phyloP scores from a whole-genome alignment of 2,113 vertebrate genomes.

The Pangasianodon gigas region DNA sequence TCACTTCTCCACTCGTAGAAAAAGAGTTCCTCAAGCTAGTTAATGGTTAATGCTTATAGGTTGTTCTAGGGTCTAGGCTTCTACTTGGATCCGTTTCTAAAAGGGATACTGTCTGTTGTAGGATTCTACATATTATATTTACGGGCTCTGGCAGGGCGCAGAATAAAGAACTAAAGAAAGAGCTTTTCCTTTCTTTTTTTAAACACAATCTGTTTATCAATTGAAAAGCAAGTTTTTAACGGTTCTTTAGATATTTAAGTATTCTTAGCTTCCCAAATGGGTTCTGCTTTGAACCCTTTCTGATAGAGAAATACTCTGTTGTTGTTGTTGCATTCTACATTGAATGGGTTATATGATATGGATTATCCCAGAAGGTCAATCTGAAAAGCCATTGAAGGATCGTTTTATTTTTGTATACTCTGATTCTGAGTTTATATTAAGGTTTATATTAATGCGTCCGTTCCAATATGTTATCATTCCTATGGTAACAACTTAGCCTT shows the following conservation, averaged over 20 bases:
- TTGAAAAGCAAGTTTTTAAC: not conserved
- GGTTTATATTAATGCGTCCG: too few species aligned
- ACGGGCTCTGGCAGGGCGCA: not conserved
- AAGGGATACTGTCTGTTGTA: not conserved
- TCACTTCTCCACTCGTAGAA: not conserved
- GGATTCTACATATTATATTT: not conserved
- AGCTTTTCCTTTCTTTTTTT: too few species aligned
- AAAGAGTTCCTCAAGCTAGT: not conserved
- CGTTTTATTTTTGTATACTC: not conserved
- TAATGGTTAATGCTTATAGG: not conserved
- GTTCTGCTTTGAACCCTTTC: not conserved
- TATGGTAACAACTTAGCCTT: not conserved
- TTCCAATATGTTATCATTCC: not conserved
- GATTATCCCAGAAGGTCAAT: not conserved
- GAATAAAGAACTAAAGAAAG: not conserved
- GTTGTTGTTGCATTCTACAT: too few species aligned
- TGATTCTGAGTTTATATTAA: too few species aligned
- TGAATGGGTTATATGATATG: not conserved
- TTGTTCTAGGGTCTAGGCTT: not conserved
- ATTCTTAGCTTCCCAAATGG: not conserved
- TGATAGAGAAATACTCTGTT: not conserved
- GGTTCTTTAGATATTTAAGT: not conserved
- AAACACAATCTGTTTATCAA: too few species aligned
- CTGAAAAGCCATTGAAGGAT: not conserved
- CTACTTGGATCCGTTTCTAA: not conserved